Evolutionary conservation across 2,113 vertebrate species (phyloP).

Genomic region (Burhinus oedicnemus): DNA sequence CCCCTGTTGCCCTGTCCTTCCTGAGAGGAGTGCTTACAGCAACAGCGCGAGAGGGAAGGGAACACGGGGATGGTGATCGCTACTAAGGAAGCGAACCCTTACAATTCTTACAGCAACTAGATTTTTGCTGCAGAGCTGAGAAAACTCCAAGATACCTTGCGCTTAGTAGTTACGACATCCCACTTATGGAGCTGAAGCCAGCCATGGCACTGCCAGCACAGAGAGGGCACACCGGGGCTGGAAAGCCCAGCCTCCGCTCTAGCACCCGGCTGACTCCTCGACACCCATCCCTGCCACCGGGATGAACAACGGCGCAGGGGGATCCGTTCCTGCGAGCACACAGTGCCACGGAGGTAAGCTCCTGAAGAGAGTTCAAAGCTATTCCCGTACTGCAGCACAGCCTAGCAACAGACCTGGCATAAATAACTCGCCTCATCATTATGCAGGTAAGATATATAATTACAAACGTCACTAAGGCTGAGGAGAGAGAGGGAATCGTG

Average conservation of each 20-base stretch:
- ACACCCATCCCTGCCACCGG: rapidly evolving
- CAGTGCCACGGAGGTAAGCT: rapidly evolving
- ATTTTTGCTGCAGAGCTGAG: neutral
- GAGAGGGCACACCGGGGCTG: neutral
- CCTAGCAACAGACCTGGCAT: conserved; percentile 36
- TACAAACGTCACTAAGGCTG: conserved; percentile 15
- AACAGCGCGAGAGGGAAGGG: rapidly evolving
- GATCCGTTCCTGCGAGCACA: rapidly evolving
- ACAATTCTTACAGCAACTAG: neutral
- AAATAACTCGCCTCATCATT: conserved; percentile 40
- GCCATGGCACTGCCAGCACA: neutral
- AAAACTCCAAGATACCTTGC: neutral
- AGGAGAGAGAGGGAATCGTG: neutral
- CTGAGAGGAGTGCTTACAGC: rapidly evolving
- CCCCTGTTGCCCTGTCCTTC: neutral
- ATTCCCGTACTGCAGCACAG: neutral
- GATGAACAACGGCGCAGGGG: rapidly evolving
- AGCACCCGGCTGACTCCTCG: neutral
- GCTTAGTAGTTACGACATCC: neutral
- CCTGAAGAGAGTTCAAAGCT: neutral
- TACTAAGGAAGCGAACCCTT: neutral
- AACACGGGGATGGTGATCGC: rapidly evolving
- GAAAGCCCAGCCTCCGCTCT: neutral
- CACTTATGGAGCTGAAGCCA: neutral
- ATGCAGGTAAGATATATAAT: conserved; percentile 24